Evolutionary conservation across 2,888 invertebrate genomes (phyloP).

Genomic region (Chironomus tentans): DNA sequence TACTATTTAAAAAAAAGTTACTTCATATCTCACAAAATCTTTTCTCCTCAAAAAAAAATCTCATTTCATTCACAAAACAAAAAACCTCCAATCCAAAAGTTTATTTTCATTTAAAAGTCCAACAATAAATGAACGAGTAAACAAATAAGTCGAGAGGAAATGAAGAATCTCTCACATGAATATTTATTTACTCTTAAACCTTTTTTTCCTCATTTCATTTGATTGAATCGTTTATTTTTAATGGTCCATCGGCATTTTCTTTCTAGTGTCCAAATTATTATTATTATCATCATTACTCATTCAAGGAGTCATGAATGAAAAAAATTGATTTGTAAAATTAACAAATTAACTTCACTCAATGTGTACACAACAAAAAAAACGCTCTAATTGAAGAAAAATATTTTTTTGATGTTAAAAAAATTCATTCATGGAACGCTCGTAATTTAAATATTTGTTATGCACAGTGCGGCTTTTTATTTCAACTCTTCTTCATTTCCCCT

Average conservation of each 20-base stretch:
- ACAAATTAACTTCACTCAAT: constrained; percentile 4
- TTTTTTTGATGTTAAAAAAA: background rate
- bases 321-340: constrained; percentile 6
- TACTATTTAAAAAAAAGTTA: no score
- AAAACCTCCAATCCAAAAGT: no score
- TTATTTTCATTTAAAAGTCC: no score
- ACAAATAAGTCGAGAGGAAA: no score
- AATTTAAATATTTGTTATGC: background rate
- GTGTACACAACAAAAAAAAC: background rate
- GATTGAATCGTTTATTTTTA: background rate
- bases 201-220: background rate
- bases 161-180: no score
- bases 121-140: no score
- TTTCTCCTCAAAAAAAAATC: no score
- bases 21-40: no score
- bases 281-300: background rate
- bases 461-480: background rate
- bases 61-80: no score
- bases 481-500: background rate
- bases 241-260: background rate
- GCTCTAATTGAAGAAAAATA: background rate
- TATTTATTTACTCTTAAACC: no score
- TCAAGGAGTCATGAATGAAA: background rate
- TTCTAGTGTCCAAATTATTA: background rate
- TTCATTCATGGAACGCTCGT: background rate